Base-by-base conservation (phyloP, 2,797 vertebrate genomes). In the Yasuhikotakia modesta region DNA sequence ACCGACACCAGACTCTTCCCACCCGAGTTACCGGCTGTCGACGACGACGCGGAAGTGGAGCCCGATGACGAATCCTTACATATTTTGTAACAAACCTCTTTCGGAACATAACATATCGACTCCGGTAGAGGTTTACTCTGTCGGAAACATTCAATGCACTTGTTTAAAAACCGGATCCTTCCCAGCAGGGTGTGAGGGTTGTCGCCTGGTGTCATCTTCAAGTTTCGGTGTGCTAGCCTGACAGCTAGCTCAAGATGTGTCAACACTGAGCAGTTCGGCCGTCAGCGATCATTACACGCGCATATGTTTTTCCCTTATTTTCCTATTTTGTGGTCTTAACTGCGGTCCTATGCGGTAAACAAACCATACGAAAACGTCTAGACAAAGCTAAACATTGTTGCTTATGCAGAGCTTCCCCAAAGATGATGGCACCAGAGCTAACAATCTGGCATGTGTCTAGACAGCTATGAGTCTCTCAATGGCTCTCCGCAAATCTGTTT, bases 31-130 rank as follows among this genome's bases (percentile, higher is more conserved):
- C 88, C 88, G 0, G 89, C 48, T 1, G 91, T 82, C 0, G 86
- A 50, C 2, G 85, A 83, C 0, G 88, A 85, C 14, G 91, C 87
- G 32, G 88, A 74, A 0, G 88, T 80, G 57, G 90, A 85, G 60
- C 79, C 46, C 21, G 86, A 90, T 1, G 93, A 91, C 0, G 93
- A 94, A 79, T 96, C 94, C 86, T 95, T 94, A 86, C 94, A 95
- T 77, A 95, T 92, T 82, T 98, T 97, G 85, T 96, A 96, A 84
- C 94, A 94, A 66, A 96, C 95, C 79, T 96, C 95, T 58, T 86
- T 91, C 2, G 92, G 92, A 50, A 96, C 92, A 70, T 94, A 98
- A 82, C 94, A 94, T 70, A 98, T 85, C 46, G 88, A 89, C 27
- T 93, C 91, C 0, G 95, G 95, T 45, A 95, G 81, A 0, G 89